Base-by-base conservation (phyloP, 2,888 invertebrate species). In the Macrostomum cliftonense region DNA sequence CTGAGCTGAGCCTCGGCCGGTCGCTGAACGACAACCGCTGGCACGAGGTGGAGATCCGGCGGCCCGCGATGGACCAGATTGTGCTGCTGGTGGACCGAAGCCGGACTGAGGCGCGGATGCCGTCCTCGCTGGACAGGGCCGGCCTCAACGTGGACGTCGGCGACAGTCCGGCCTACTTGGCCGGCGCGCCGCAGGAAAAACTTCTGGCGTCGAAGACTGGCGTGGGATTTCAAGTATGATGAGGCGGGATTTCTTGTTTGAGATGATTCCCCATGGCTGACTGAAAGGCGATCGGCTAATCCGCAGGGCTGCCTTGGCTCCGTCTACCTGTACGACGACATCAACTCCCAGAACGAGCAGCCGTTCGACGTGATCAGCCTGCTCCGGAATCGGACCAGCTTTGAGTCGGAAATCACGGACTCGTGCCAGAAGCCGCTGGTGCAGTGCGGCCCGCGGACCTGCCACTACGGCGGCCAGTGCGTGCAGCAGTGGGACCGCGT, bases 401-500 rank as follows among this genome's bases (percentile, higher is more conserved):
- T 28, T 9, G 28, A 28, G 28, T 28, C 28, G 5, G 36, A 45
- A 2, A 17, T 45, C 14, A 17, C 36, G 7, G 20, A 37, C 16
- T 37, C 37, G 2, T 45, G 45, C 38, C 45, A 38, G 37, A n/a
- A 45, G 45, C 36, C 36, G 13, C 37, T 11, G 13, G 37, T 37
- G 38, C 16, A 16, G 14, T 91, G 89, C 66, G 82, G 82, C 43
- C 81, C 82, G 62, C 83, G 84, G 58, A 82, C 86, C 1, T 93
- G 93, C 68, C 80, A 83, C 1, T 89, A 93, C 71, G 80, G 83
- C 52, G 91, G 93, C 0, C 77, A 81, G 16, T 93, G 93, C 68
- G 83, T 88, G 11, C 88, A 89, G 65, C 86, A 87, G 65, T 87
- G 88, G 87, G 84, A 84, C 63, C 81, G 85, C 9, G 85, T 83